Conservation (phyloP, 2,888 invertebrate genomes). For the Abrostola tripartita region DNA sequence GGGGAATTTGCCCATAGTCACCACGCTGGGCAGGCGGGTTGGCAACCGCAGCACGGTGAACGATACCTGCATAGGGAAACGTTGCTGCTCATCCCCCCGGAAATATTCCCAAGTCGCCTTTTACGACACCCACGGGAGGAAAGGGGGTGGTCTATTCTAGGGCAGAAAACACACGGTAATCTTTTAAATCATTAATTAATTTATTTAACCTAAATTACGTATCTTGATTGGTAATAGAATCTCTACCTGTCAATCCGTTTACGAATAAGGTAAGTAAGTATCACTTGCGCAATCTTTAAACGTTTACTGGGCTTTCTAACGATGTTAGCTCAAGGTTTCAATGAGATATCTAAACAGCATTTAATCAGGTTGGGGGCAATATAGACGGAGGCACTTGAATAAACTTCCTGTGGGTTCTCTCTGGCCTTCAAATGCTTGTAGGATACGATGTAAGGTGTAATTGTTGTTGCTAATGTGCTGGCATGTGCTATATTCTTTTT, state of each 20-base stretch:
- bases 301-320: constrained; percentile 38
- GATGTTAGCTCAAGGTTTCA: constrained; percentile 45
- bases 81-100: too few relatives aligned
- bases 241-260: background rate
- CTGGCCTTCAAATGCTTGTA: constrained; percentile 29
- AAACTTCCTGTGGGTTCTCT: constrained; percentile 37
- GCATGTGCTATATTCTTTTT: background rate
- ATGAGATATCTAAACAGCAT: constrained; percentile 32
- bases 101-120: too few relatives aligned
- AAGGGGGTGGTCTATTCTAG: too few relatives aligned
- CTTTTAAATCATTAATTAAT: too few relatives aligned
- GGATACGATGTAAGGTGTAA: constrained; percentile 17
- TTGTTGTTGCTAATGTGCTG: constrained; percentile 1
- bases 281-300: constrained; percentile 33
- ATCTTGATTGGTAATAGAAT: background rate
- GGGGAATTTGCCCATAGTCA: too few relatives aligned
- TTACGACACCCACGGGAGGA: too few relatives aligned
- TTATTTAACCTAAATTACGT: too few relatives aligned
- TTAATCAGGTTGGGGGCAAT: constrained; percentile 29
- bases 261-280: constrained; percentile 2
- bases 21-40: too few relatives aligned
- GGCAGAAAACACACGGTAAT: too few relatives aligned
- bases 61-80: too few relatives aligned
- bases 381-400: constrained; percentile 33
- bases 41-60: too few relatives aligned